Base-by-base conservation (phyloP, 2,797 vertebrate species). In the Thaleichthys pacificus region DNA sequence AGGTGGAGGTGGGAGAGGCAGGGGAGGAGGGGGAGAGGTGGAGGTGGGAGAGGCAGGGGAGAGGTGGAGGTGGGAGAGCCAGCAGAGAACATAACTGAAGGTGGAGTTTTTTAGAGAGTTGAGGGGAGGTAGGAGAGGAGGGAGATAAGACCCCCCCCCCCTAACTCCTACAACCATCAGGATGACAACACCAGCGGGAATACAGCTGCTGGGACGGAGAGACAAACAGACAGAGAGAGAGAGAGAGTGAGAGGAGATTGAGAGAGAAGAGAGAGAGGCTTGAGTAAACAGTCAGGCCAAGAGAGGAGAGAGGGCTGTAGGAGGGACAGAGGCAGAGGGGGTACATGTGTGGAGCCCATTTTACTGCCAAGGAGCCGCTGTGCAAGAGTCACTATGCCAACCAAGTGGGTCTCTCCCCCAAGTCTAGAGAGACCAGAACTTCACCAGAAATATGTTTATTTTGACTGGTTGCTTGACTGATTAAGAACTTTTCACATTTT, bases 331-430 rank as follows among this genome's bases (percentile, higher is more conserved):
- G 26, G 26, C 26, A 69, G 35, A 58, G 65, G n/a, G 66, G n/a
- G 49, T 70, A 81, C 57, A 76, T 69, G 77, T 77, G 76, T 84
- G 69, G 77, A 70, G 68, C 73, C 66, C 71, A 76, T 82, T 66
- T 67, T 75, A 84, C 74, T 66, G 77, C 75, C 74, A 67, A 73
- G 64, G 66, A 56, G 54, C 32, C 66, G 76, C 78, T 82, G 76
- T 87, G 70, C 68, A 35, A 35, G 65, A 0, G 73, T 84, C 57
- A 67, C 77, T 80, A 76, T 82, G 70, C 70, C 81, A n/a, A 82
- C 82, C 26, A 72, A 70, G 32, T 67, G 63, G 49, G 76, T 70
- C 70, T 67, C 70, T 61, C 47, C 65, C 56, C 38, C 14, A 14
- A 61, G 54, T 51, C 72, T n/a, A 19, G 11, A 58, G 14, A 30